Percentiles rank a stretch among this genome's conserved stretches.
phyloP scores from a whole-genome alignment of 2,113 vertebrate genomes.

The Rhombomys opimus region DNA sequence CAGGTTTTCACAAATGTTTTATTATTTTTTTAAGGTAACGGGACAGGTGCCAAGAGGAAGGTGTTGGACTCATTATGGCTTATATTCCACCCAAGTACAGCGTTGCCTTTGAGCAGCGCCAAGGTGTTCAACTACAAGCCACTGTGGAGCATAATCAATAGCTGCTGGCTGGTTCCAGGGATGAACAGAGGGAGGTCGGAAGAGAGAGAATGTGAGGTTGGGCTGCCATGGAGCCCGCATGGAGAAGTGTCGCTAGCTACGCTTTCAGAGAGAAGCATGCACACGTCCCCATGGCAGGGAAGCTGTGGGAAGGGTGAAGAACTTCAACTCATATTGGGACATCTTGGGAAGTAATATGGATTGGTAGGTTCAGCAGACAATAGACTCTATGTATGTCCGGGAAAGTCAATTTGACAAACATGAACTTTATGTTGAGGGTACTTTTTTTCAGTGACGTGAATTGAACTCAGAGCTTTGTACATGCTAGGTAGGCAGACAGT shows the following conservation, averaged over 20 bases:
- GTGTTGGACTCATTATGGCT: background rate
- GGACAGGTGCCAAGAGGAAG: background rate
- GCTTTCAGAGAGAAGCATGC: background rate
- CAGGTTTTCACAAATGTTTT: background rate
- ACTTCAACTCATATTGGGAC: background rate
- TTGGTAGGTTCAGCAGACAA: background rate
- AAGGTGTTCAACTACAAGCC: background rate
- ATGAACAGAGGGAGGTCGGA: background rate
- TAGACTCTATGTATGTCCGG: background rate
- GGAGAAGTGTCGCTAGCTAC: background rate
- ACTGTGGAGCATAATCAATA: background rate
- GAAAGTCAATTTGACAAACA: background rate
- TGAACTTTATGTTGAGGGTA: background rate
- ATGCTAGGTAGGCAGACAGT: background rate
- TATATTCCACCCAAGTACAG: background rate
- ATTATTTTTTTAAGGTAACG: constrained; percentile 5
- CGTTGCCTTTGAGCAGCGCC: background rate
- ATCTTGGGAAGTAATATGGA: background rate
- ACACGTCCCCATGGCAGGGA: background rate
- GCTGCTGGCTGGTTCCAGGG: background rate
- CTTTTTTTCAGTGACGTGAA: background rate
- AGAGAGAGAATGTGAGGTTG: background rate
- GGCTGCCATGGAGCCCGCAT: background rate
- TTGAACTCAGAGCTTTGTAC: background rate
- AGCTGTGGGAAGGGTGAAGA: background rate